Evolutionary conservation across 2,113 vertebrate genomes (phyloP).

Genomic region (Australoheros scitulus): DNA sequence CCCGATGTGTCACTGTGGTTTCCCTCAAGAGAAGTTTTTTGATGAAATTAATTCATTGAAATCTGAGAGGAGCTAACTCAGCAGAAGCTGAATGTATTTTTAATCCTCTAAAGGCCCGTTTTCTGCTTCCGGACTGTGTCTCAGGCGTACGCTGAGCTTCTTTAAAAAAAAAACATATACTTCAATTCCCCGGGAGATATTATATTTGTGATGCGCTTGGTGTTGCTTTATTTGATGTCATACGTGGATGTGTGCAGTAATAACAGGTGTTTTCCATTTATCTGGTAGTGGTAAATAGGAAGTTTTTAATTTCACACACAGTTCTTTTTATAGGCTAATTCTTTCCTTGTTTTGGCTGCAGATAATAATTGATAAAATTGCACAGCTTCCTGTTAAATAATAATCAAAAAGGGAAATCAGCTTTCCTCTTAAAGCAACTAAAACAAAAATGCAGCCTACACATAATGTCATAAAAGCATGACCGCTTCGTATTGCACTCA

Average conservation of each 20-base stretch:
- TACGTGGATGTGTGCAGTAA: not conserved
- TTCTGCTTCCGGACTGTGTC: not conserved
- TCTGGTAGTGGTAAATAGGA: not conserved
- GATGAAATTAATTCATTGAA: slow-evolving; percentile 61
- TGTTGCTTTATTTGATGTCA: slow-evolving; percentile 1
- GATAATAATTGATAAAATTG: not conserved
- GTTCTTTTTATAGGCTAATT: not conserved
- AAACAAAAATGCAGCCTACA: not conserved
- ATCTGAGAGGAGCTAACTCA: slow-evolving; percentile 36
- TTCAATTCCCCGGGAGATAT: not conserved
- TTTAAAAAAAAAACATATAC: not conserved
- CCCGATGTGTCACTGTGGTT: slow-evolving; percentile 65
- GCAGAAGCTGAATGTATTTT: slow-evolving; percentile 37
- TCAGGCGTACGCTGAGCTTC: slow-evolving; percentile 1
- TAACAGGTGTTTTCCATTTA: not conserved
- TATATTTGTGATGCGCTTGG: not conserved
- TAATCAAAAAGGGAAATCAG: not conserved
- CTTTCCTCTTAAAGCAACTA: not conserved
- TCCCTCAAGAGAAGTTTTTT: slow-evolving; percentile 54
- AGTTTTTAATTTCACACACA: not conserved
- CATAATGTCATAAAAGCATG: not conserved
- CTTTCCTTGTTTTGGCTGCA: not conserved
- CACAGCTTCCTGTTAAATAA: not conserved
- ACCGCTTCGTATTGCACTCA: not conserved
- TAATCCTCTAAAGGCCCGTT: slow-evolving; percentile 34